phyloP scores from a whole-genome alignment of 1,140 invertebrate species.

The Polypedilum vanderplanki region DNA sequence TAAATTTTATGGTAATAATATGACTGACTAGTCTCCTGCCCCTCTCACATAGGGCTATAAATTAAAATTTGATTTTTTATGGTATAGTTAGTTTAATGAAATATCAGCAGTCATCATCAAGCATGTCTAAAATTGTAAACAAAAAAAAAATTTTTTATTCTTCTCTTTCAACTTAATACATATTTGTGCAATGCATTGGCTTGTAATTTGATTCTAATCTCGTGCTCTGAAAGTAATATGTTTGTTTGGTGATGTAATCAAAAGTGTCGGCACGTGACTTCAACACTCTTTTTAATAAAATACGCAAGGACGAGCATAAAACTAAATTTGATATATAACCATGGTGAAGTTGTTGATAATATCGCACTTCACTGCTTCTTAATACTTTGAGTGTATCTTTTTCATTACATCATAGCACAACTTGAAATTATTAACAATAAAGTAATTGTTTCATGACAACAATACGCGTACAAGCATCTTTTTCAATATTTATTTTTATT shows the following conservation, averaged over 20 bases:
- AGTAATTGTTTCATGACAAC: not conserved
- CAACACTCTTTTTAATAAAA: slow-evolving; percentile 8
- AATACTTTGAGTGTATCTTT: not conserved
- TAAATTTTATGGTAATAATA: no score
- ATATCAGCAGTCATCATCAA: no score
- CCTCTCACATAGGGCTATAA: no score
- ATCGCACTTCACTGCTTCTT: not conserved
- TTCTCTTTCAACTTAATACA: not conserved
- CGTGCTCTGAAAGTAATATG: not conserved
- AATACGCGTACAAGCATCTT: not conserved
- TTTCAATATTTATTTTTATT: slow-evolving; percentile 16
- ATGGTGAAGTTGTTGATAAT: no score
- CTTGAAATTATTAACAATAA: not conserved
- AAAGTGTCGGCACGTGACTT: slow-evolving; percentile 1
- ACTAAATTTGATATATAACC: no score
- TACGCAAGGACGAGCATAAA: no score
- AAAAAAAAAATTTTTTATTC: not conserved
- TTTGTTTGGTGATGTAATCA: slow-evolving; percentile 9
- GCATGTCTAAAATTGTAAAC: not conserved
- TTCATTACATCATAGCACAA: no score
- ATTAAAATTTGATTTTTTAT: no score
- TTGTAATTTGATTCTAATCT: not conserved
- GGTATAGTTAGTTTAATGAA: no score
- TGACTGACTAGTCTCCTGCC: no score
- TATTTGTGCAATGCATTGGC: no score